Evolutionary conservation across 1,140 invertebrate species (phyloP).

Genomic region (Drosophila asahinai): DNA sequence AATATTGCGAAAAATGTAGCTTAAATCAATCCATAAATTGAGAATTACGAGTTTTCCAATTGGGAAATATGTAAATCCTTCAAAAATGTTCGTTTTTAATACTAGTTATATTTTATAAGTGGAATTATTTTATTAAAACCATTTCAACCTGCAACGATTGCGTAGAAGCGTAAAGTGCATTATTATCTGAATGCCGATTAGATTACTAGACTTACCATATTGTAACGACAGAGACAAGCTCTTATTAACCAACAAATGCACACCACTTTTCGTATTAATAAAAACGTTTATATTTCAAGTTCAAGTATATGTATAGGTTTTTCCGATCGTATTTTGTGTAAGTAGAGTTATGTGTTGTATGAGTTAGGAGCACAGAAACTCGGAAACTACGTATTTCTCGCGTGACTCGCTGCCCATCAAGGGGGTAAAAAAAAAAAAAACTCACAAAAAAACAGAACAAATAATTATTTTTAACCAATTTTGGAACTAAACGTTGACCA

Average conservation of each 20-base stretch:
- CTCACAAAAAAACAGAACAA: background rate
- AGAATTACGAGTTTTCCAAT: too few relatives aligned
- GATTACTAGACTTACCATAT: slow-evolving; percentile 8
- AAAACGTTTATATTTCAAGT: slow-evolving; percentile 79
- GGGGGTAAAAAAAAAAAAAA: background rate
- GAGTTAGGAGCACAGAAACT: slow-evolving; percentile 62
- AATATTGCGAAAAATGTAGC: too few relatives aligned
- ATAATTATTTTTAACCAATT: slow-evolving; percentile 15
- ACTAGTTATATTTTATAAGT: too few relatives aligned
- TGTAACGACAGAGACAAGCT: background rate
- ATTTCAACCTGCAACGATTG: too few relatives aligned
- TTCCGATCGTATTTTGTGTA: slow-evolving; percentile 43
- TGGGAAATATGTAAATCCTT: too few relatives aligned
- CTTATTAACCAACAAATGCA: background rate
- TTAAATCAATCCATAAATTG: too few relatives aligned
- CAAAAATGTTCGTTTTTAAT: too few relatives aligned
- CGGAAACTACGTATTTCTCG: slow-evolving; percentile 38
- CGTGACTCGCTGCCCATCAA: slow-evolving; percentile 19
- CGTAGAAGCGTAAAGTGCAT: background rate
- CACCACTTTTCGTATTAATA: slow-evolving; percentile 54
- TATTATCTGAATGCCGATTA: slow-evolving; percentile 16
- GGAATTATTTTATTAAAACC: too few relatives aligned
- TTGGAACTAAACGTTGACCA: slow-evolving; percentile 15
- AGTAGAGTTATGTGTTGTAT: slow-evolving; percentile 51
- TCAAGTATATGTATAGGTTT: slow-evolving; percentile 66